Evolutionary conservation across 2,888 invertebrate genomes (phyloP).

Genomic region (Parnassius mnemosyne): DNA sequence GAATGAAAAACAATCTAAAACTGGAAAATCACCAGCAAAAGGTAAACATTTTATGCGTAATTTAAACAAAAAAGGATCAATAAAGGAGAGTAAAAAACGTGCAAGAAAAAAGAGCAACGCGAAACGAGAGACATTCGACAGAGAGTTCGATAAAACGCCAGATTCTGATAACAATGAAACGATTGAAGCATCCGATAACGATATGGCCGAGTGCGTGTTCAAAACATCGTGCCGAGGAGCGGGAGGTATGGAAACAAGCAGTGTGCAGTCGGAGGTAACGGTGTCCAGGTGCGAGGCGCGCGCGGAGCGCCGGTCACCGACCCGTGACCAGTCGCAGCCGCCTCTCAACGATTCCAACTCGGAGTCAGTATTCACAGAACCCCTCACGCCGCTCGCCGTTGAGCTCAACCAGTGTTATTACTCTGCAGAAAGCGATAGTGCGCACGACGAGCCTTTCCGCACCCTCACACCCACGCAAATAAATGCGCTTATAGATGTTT

Average conservation of each 20-base stretch:
- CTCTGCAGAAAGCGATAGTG: constrained; percentile 81
- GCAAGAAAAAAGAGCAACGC: constrained; percentile 63
- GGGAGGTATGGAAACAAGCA: constrained; percentile 53
- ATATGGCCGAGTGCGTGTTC: constrained; percentile 71
- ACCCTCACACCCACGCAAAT: constrained; percentile 45
- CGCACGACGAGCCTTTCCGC: constrained; percentile 61
- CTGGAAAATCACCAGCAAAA: constrained; percentile 79
- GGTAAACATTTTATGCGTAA: constrained; percentile 79
- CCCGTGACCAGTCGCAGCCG: constrained; percentile 58
- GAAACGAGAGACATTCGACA: constrained; percentile 61
- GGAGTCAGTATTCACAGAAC: constrained; percentile 89
- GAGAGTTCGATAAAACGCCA: constrained; percentile 70
- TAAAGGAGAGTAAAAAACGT: constrained; percentile 67
- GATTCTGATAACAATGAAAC: constrained; percentile 73
- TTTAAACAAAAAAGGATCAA: constrained; percentile 67
- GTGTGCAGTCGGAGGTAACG: constrained; percentile 71
- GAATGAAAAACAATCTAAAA: constrained; percentile 73
- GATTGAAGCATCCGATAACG: constrained; percentile 72
- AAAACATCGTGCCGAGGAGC: constrained; percentile 54
- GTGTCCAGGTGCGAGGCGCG: constrained; percentile 63
- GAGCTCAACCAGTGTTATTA: constrained; percentile 83
- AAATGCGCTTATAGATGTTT: constrained; percentile 30
- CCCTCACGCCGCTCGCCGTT: constrained; percentile 82
- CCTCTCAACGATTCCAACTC: constrained; percentile 81
- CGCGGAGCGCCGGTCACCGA: constrained; percentile 67